Conservation (phyloP, 2,888 invertebrate species). For the Romanomermis culicivorax region DNA sequence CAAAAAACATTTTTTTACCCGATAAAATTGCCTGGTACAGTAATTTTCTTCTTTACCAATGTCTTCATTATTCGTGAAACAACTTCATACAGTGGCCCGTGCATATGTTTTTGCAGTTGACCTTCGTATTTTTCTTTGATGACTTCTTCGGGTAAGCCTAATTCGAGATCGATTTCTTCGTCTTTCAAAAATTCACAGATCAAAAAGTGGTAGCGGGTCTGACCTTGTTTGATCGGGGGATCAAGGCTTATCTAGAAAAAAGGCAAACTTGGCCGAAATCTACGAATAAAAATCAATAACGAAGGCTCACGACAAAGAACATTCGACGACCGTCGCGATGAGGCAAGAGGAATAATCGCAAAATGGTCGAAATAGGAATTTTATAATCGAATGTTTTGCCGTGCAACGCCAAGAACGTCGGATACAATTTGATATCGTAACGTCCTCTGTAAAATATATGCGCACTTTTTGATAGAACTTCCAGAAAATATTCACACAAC, state of each 20-base stretch:
- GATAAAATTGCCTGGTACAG: conserved; percentile 72
- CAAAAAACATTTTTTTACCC: conserved; percentile 41
- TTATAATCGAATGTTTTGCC: conserved; percentile 99
- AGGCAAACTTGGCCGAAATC: background rate
- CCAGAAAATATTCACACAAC: too few species aligned
- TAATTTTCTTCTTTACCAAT: conserved; percentile 74
- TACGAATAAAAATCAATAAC: background rate
- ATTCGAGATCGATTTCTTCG: conserved; percentile 69
- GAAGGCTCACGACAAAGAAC: conserved; percentile 61
- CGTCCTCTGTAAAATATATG: conserved; percentile 52
- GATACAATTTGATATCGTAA: conserved; percentile 83
- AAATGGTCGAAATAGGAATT: conserved; percentile 86
- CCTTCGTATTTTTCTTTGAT: conserved; percentile 76
- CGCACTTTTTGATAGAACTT: conserved; percentile 1
- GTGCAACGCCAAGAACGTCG: conserved; percentile 69
- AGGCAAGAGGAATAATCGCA: conserved; percentile 75
- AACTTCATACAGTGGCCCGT: conserved; percentile 81
- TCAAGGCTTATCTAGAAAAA: conserved; percentile 51
- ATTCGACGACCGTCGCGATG: conserved; percentile 94
- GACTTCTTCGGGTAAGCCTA: conserved; percentile 75
- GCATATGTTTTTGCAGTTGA: conserved; percentile 57
- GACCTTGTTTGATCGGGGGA: conserved; percentile 97
- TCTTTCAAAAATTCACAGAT: conserved; percentile 82
- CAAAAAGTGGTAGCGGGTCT: conserved; percentile 87
- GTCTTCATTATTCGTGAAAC: conserved; percentile 89